Conservation (phyloP, 30 jellyfish, hydroid and myxozoan genomes). For the Aurelia coerulea region DNA sequence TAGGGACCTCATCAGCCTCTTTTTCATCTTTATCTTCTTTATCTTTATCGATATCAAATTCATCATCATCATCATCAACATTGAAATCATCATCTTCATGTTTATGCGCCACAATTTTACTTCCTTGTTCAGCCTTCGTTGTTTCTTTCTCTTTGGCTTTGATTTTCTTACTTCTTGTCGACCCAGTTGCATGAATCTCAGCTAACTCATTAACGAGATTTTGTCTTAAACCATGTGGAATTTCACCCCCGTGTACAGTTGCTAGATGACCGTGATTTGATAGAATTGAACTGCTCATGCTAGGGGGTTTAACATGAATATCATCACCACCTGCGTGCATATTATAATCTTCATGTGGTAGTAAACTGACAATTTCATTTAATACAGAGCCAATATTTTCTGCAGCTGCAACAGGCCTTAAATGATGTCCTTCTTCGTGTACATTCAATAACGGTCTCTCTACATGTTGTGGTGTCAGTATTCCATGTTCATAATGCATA, state of each 20-base stretch:
- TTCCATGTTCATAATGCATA: slow-evolving; percentile 25
- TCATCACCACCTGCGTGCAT: slow-evolving; percentile 38
- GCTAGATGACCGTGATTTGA: slow-evolving; percentile 4
- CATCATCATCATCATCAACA: slow-evolving; percentile 76
- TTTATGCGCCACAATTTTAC: not conserved
- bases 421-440: slow-evolving; percentile 61
- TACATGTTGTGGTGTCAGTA: slow-evolving; percentile 41
- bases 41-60: slow-evolving; percentile 62
- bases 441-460: slow-evolving; percentile 16
- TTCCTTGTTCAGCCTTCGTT: not conserved
- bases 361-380: slow-evolving; percentile 24
- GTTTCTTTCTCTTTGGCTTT: not conserved
- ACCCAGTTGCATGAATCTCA: slow-evolving; percentile 21
- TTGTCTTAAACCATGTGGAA: slow-evolving; percentile 19
- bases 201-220: slow-evolving; percentile 43
- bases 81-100: slow-evolving; percentile 49
- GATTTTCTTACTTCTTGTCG: slow-evolving; percentile 4
- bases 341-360: slow-evolving; percentile 60
- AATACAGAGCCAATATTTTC: slow-evolving; percentile 55
- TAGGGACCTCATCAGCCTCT: slow-evolving; percentile 53
- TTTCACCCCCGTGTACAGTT: slow-evolving; percentile 3
- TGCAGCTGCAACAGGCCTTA: slow-evolving; percentile 59
- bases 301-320: slow-evolving; percentile 57
- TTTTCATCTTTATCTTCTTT: slow-evolving; percentile 46
- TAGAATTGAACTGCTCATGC: slow-evolving; percentile 16